phyloP scores from a whole-genome alignment of 2,888 invertebrate species.

The Calliopum simillimum region DNA sequence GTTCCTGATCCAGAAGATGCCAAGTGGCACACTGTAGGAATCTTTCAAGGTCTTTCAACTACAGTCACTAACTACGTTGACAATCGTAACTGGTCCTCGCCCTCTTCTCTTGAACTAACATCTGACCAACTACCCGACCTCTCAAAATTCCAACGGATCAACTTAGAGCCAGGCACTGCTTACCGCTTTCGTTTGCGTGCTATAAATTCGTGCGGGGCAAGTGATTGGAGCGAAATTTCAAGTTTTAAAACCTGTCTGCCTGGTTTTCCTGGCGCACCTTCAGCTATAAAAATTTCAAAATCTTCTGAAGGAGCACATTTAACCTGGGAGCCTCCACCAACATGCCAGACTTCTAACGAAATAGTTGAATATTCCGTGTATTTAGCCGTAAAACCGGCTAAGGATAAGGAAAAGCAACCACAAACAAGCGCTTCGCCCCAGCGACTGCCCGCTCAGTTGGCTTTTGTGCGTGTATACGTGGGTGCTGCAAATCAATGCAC shows the following conservation, averaged over 20 bases:
- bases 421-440: conserved; percentile 38
- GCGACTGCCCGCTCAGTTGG: conserved; percentile 47
- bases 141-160: conserved; percentile 43
- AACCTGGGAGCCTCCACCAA: conserved; percentile 52
- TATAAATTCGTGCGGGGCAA: conserved; percentile 47
- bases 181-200: conserved; percentile 51
- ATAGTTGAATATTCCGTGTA: conserved; percentile 52
- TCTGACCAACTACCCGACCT: conserved; percentile 48
- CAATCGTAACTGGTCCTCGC: conserved; percentile 45
- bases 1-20: conserved; percentile 43
- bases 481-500: conserved; percentile 51
- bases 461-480: conserved; percentile 51
- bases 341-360: conserved; percentile 48
- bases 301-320: conserved; percentile 51
- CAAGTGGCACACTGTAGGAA: conserved; percentile 53
- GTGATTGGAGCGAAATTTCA: conserved; percentile 51
- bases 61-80: conserved; percentile 49
- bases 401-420: conserved; percentile 46
- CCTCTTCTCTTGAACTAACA: conserved; percentile 35
- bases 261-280: conserved; percentile 51
- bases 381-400: conserved; percentile 50
- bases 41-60: conserved; percentile 45
- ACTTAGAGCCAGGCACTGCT: conserved; percentile 49
- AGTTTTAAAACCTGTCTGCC: conserved; percentile 51
- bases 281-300: conserved; percentile 52